Percentiles rank a stretch among this genome's conserved stretches.
phyloP scores from a whole-genome alignment of 2,797 vertebrate species.

The Allobates femoralis region DNA sequence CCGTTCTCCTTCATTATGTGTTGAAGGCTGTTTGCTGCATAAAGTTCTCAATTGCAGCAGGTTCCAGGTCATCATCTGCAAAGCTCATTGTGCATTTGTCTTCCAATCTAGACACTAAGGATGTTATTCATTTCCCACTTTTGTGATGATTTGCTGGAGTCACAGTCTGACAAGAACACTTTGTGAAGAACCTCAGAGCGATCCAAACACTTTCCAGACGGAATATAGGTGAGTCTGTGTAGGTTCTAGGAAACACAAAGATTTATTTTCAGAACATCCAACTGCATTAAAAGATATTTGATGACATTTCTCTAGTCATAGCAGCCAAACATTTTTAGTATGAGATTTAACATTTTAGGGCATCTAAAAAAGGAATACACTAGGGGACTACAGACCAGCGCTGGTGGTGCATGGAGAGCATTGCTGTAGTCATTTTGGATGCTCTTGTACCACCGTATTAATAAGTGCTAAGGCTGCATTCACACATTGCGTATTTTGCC shows the following conservation, averaged over 20 bases:
- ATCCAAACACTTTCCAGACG: conserved; percentile 87
- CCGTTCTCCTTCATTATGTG: conserved; percentile 75
- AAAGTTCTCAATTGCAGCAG: conserved; percentile 78
- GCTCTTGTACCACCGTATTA: neutral
- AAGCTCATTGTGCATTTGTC: conserved; percentile 69
- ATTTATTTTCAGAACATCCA: neutral
- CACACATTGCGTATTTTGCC: no score
- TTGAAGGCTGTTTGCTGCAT: conserved; percentile 74
- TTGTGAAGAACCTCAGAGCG: conserved; percentile 94
- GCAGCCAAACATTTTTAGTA: neutral
- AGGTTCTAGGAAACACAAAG: conserved; percentile 82
- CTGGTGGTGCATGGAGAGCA: neutral
- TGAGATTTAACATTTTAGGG: neutral
- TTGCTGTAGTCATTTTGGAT: neutral
- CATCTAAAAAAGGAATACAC: neutral
- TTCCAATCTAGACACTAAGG: conserved; percentile 83
- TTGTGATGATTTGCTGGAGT: conserved; percentile 88
- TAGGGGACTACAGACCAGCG: neutral
- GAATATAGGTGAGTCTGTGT: conserved; percentile 87
- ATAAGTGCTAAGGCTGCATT: no score
- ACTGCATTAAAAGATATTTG: neutral
- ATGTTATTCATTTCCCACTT: conserved; percentile 99
- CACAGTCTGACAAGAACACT: conserved; percentile 92
- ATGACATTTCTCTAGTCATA: neutral
- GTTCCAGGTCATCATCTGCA: conserved; percentile 78